phyloP scores from a whole-genome alignment of 2,888 invertebrate genomes.

The Calephelis perditalis region DNA sequence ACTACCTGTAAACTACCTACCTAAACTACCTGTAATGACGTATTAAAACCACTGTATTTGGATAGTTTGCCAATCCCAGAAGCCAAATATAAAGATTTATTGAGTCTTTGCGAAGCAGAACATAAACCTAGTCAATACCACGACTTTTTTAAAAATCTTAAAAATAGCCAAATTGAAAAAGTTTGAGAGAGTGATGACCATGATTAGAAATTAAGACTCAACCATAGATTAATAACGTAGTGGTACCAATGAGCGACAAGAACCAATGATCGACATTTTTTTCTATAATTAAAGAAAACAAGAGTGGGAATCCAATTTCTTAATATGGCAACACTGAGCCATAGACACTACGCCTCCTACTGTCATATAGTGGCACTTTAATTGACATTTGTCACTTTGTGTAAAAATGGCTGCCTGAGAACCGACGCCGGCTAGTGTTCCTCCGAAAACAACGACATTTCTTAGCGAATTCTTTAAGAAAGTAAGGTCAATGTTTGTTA shows the following conservation, averaged over 20 bases:
- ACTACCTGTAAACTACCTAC: no score
- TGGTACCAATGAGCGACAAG: no score
- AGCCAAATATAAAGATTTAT: conserved; percentile 9
- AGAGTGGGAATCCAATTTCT: conserved; percentile 12
- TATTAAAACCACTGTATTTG: background rate
- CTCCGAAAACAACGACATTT: conserved; percentile 6
- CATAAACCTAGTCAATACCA: conserved; percentile 6
- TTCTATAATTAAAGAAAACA: conserved; percentile 10
- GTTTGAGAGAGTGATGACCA: no score
- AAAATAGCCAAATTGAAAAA: background rate
- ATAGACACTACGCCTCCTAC: conserved; percentile 7
- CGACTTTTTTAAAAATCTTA: background rate
- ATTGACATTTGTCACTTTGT: conserved; percentile 8
- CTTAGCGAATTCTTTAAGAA: conserved; percentile 8
- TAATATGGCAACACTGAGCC: conserved; percentile 14
- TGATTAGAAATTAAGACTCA: no score
- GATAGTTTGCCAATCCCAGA: background rate
- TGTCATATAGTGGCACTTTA: conserved; percentile 9
- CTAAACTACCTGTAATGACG: no score
- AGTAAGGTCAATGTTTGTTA: conserved; percentile 2
- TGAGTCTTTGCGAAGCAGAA: background rate
- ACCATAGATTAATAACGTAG: background rate
- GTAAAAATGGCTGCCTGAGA: conserved; percentile 9
- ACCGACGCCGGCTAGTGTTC: conserved; percentile 12
- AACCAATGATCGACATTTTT: no score